These are phyloP conservation scores for Anas platyrhynchos DNA, from an alignment of 2,113 vertebrate genomes.

Conservation along the genomic window DNA sequence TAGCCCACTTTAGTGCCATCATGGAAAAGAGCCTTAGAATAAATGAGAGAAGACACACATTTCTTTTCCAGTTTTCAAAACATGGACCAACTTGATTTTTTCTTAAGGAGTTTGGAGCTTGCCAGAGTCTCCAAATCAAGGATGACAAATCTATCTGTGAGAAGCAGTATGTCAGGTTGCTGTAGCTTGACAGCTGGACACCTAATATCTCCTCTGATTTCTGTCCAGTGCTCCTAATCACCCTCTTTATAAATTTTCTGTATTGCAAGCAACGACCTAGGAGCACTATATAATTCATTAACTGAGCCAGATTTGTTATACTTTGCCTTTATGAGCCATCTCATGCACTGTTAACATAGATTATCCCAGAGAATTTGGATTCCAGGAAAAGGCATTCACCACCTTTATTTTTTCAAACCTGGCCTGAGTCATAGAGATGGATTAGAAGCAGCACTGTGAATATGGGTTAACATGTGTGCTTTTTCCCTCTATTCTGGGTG, in stretches of 20 bases:
- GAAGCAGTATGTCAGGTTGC: background rate
- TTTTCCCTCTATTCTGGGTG: background rate
- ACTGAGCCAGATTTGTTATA: background rate
- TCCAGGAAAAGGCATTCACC: background rate
- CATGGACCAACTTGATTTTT: background rate
- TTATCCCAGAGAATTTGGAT: slow-evolving; percentile 16
- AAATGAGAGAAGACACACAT: slow-evolving; percentile 15
- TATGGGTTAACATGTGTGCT: background rate
- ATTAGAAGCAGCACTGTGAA: background rate
- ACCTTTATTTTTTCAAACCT: background rate
- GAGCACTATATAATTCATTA: background rate
- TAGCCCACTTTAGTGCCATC: slow-evolving; percentile 9
- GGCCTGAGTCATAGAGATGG: background rate
- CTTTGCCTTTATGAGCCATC: background rate
- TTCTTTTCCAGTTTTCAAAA: slow-evolving; percentile 37
- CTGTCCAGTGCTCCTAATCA: background rate
- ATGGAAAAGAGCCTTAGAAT: slow-evolving; percentile 7
- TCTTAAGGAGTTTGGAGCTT: background rate
- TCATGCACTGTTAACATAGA: background rate
- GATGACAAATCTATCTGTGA: background rate
- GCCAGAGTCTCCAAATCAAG: background rate
- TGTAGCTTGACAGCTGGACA: background rate
- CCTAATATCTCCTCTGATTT: background rate
- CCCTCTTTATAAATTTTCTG: background rate
- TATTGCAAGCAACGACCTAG: background rate